Base-by-base conservation (phyloP, 2,888 invertebrate genomes). In the Amphipoea oculea region DNA sequence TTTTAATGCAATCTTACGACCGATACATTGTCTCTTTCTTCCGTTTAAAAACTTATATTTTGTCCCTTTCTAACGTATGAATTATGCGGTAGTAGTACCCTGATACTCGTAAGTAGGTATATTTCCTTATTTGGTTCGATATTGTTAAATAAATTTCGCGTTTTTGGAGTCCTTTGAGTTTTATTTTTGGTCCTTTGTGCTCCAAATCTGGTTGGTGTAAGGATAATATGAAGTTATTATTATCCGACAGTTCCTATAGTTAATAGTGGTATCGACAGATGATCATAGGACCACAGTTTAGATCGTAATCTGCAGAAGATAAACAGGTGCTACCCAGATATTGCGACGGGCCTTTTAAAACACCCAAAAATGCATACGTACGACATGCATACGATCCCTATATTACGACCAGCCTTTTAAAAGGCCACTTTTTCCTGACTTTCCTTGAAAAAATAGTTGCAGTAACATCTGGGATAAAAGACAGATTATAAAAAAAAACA, bases 1-100 rank as follows among this genome's bases (percentile, higher is more conserved):
- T 65, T 85, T 87, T 91, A 91, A 91, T 89, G 88, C 91, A 88
- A 90, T 81, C 78, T 91, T 91, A 91, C 79, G 91, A 88, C 78
- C 84, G 60, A 79, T 69, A 65, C 60, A 74, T 80, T 81, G 70
- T 85, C 86, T 81, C 83, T 81, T 82, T 89, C 63, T 45, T 78
- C 40, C 85, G 0, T 40, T 12, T 12, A 3, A n/a, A 78, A 66
- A 4, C 5, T 29, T n/a, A 78, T 81, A 78, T 45, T 79, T 60
- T 76, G 48, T 82, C 81, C 57, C 77, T 69, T 78, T 86, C n/a
- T 77, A n/a, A 66, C 81, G 20, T 57, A 70, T 77, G 73, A 86
- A 78, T 82, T 81, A 83, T 85, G 48, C 23, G 45, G 71, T 76
- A 73, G 74, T 81, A 68, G 48, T 77, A 66, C 36, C 45, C 20